phyloP scores from a whole-genome alignment of 2,113 vertebrate genomes.

The Gavialis gangeticus region DNA sequence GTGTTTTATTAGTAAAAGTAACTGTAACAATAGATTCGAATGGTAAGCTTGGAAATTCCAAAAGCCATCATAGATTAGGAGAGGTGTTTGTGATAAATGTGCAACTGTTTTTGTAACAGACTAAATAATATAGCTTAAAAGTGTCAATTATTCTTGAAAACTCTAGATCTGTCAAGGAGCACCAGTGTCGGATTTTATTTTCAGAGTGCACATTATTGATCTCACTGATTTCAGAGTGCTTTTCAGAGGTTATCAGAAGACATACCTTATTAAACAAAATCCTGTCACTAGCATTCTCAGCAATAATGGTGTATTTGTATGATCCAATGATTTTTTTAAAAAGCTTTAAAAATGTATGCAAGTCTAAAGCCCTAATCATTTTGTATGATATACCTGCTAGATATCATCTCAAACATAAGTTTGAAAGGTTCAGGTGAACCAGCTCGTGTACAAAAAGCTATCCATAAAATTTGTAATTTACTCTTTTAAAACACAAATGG shows the following conservation, averaged over 20 bases:
- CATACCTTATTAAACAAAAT: neutral
- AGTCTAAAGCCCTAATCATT: too few relatives aligned
- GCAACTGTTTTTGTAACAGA: neutral
- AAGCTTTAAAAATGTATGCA: neutral
- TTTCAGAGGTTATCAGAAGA: conserved; percentile 18
- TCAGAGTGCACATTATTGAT: conserved; percentile 28
- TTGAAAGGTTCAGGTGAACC: too few relatives aligned
- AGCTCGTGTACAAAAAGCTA: too few relatives aligned
- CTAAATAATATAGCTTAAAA: neutral
- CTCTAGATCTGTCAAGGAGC: neutral
- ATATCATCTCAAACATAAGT: too few relatives aligned
- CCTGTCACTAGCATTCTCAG: neutral
- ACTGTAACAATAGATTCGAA: neutral
- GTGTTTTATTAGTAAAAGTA: neutral
- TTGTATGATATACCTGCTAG: too few relatives aligned
- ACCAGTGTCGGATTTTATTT: neutral
- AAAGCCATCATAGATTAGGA: neutral
- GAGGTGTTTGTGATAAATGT: neutral
- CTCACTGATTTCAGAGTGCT: conserved; percentile 37
- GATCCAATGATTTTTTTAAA: neutral
- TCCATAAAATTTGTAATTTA: too few relatives aligned
- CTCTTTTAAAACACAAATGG: too few relatives aligned
- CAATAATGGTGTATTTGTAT: neutral
- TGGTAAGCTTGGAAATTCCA: neutral
- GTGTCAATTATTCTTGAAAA: neutral